Conservation (phyloP, 2,113 vertebrate species). For the Rhabdomys dilectus region DNA sequence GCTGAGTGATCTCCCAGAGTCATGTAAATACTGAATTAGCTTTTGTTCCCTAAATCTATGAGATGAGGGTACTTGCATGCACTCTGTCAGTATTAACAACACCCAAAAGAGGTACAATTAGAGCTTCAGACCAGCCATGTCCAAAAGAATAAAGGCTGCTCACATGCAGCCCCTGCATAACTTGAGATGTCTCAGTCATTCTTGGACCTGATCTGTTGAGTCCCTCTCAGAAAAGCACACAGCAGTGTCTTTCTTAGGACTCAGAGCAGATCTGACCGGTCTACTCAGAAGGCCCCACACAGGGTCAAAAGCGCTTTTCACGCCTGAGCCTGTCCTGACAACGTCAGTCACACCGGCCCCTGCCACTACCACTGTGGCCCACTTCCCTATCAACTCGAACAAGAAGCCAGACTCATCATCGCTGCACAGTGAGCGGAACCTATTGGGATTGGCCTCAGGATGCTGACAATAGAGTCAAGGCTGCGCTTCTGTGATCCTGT, state of each 20-base stretch:
- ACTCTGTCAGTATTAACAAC: background rate
- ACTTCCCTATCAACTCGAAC: background rate
- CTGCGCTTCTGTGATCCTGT: background rate
- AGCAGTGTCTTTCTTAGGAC: fast-evolving
- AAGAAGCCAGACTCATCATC: background rate
- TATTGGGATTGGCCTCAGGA: background rate
- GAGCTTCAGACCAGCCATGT: background rate
- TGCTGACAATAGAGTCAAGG: background rate
- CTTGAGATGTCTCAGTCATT: too few species aligned
- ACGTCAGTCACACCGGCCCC: background rate
- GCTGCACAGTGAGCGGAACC: background rate
- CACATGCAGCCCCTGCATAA: background rate
- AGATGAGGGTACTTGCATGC: fast-evolving
- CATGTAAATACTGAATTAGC: background rate
- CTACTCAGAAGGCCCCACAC: background rate
- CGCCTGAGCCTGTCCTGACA: fast-evolving
- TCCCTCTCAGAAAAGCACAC: too few species aligned
- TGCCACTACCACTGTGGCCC: too few species aligned
- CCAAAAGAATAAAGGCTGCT: background rate
- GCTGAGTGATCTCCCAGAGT: background rate
- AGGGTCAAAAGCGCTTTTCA: background rate
- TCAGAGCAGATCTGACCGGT: fast-evolving
- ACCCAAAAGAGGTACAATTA: fast-evolving
- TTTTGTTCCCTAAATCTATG: background rate
- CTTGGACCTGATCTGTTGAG: background rate